Conservation (phyloP, 2,113 vertebrate species). For the Anguilla japonica region DNA sequence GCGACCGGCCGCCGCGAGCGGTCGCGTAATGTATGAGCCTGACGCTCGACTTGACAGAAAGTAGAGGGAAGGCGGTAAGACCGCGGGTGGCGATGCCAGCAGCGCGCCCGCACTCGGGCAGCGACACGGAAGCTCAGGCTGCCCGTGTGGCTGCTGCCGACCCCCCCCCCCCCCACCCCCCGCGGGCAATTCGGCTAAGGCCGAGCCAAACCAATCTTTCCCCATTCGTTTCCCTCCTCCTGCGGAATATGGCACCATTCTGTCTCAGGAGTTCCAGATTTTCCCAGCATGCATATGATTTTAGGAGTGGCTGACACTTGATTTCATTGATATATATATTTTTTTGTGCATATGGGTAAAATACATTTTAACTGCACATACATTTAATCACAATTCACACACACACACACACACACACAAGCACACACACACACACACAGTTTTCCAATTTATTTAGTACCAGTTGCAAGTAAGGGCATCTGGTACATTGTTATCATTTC, state of each 20-base stretch:
- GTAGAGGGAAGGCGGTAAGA: neutral
- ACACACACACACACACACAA: too few relatives aligned
- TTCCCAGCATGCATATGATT: neutral
- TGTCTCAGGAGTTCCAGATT: neutral
- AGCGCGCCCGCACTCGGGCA: neutral
- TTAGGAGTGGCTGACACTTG: neutral
- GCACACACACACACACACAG: too few relatives aligned
- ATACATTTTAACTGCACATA: too few relatives aligned
- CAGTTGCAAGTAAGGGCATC: neutral
- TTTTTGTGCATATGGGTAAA: too few relatives aligned
- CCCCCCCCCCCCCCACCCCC: neutral
- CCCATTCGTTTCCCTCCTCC: neutral
- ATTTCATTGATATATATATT: neutral
- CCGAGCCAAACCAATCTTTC: constrained; percentile 6
- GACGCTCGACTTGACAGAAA: constrained; percentile 13
- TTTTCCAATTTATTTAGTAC: neutral
- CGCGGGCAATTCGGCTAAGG: neutral
- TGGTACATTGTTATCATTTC: neutral
- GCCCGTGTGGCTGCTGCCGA: neutral
- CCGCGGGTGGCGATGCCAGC: neutral
- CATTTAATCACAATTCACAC: too few relatives aligned
- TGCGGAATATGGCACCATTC: neutral
- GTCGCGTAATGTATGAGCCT: constrained; percentile 21
- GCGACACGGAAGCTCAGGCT: neutral
- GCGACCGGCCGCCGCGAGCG: constrained; percentile 12